Evolutionary conservation across 2,113 vertebrate species (phyloP).

Genomic region (Podiceps cristatus): DNA sequence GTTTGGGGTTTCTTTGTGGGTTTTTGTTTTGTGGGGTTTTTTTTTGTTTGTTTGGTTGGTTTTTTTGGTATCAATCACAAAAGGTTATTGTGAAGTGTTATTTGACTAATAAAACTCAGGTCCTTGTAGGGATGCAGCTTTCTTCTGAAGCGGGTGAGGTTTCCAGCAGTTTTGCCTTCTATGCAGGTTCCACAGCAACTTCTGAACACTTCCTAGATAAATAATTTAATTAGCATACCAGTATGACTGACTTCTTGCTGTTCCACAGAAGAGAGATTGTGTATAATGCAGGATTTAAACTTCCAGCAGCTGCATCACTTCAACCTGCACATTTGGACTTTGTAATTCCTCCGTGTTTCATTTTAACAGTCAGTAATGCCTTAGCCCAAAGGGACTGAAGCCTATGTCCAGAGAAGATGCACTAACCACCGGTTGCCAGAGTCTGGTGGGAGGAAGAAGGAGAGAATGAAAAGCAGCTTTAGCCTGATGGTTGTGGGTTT

Average conservation of each 20-base stretch:
- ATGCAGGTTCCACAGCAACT: accelerated
- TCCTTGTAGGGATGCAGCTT: not conserved
- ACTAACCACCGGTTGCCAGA: not conserved
- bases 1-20: not conserved
- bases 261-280: not conserved
- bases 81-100: not conserved
- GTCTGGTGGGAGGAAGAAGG: not conserved
- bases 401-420: not conserved
- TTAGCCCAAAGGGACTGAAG: not conserved
- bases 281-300: not conserved
- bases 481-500: not conserved
- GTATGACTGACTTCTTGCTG: not conserved
- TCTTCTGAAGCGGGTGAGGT: not conserved
- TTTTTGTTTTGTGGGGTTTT: too few relatives aligned
- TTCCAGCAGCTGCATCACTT: not conserved
- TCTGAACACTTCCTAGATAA: not conserved
- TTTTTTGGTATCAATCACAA: not conserved
- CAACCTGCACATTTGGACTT: not conserved
- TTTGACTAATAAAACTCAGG: not conserved
- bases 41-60: not conserved
- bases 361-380: not conserved
- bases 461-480: not conserved
- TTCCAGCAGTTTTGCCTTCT: not conserved
- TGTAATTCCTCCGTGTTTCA: not conserved
- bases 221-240: not conserved